Base-by-base conservation (phyloP, 2,888 invertebrate genomes). In the Digitonthophagus gazella region DNA sequence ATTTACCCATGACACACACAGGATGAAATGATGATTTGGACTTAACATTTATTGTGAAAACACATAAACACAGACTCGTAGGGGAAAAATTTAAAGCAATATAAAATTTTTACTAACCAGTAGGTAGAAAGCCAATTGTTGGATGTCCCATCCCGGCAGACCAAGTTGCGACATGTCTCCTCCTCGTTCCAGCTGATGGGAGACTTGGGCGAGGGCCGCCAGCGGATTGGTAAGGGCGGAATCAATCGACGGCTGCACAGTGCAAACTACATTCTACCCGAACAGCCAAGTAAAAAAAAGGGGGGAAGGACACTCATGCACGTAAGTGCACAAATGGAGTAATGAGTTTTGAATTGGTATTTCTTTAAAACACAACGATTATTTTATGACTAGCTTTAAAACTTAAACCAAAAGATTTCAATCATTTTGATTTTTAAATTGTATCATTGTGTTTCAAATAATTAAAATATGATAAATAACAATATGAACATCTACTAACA, bases 121-220 rank as follows among this genome's bases (percentile, higher is more conserved):
- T 73, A 88, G 81, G 82, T 90, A 90, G 85, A 90, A 88, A 78
- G 91, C 83, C 80, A 91, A 85, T 82, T 90, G 90, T 81, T 90
- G 90, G 77, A 90, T 85, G 81, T 91, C 91, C 90, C 90, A 90
- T 82, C 89, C 89, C 80, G 89, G 90, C 82, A 90, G 85, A 79
- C 88, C 88, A 83, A 85, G 71, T 67, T 71, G 67, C 19, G 74
- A 63, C 22, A 80, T 79, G 72, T 83, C 83, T 71, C 83, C 76
- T 69, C 79, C 80, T 18, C 61, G 61, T 74, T 83, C 83, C 74
- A 83, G 80, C 75, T 83, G 83, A 75, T 83, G 83, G 15, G 82
- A 81, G 73, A 83, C 83, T 76, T 83, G 83, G 73, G 83, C 82
- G 78, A 83, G 77, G 72, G 83, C 83, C 74, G 83, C 83, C 80